phyloP scores from a whole-genome alignment of 1,140 invertebrate species.

The Pseudomyrmex concolor region DNA sequence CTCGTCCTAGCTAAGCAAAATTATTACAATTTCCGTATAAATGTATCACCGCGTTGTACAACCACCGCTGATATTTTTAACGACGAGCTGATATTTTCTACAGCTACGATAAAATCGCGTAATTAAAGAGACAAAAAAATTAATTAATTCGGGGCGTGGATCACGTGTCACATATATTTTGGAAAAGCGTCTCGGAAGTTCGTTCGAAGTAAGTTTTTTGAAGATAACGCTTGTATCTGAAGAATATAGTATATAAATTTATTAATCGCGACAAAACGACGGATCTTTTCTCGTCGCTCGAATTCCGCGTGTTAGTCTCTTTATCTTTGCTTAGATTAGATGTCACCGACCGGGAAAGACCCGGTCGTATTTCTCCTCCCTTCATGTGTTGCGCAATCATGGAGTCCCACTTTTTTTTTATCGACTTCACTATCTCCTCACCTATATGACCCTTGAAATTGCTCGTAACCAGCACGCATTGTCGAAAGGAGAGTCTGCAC shows the following conservation, averaged over 20 bases:
- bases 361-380: background rate
- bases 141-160: background rate
- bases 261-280: background rate
- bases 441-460: slow-evolving; percentile 8
- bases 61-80: slow-evolving; percentile 3
- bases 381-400: background rate
- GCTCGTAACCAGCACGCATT: background rate
- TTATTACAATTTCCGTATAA: too few species aligned
- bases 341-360: background rate
- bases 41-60: too few species aligned
- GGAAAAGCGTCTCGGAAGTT: background rate
- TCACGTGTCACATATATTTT: background rate
- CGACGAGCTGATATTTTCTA: too few species aligned
- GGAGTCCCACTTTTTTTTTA: slow-evolving; percentile 10
- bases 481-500: background rate
- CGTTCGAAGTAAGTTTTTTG: background rate
- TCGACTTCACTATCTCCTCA: background rate
- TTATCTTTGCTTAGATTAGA: slow-evolving; percentile 29
- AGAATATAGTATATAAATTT: background rate
- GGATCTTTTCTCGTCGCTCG: background rate
- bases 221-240: background rate
- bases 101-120: background rate
- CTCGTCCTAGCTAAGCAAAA: background rate
- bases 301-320: background rate
- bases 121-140: slow-evolving; percentile 6